Evolutionary conservation across 2,113 vertebrate genomes (phyloP).

Genomic region (Oncorhynchus tshawytscha): DNA sequence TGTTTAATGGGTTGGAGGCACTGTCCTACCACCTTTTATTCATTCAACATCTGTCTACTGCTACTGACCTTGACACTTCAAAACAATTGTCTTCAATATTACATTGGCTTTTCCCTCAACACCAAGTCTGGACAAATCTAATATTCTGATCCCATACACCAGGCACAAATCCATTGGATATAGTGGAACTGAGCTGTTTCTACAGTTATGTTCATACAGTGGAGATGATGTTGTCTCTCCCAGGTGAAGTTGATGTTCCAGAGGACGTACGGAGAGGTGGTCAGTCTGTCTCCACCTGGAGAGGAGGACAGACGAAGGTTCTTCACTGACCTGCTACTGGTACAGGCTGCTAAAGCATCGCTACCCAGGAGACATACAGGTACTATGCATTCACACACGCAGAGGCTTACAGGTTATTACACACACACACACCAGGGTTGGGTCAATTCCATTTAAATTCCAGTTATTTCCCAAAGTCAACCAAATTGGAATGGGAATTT

Average conservation of each 20-base stretch:
- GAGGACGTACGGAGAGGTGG: constrained; percentile 90
- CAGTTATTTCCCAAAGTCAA: neutral
- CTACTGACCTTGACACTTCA: too few species aligned
- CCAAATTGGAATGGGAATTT: too few species aligned
- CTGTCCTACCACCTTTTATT: too few species aligned
- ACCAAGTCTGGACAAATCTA: too few species aligned
- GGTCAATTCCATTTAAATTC: neutral
- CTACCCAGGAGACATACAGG: constrained; percentile 76
- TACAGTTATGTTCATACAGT: too few species aligned
- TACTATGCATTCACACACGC: neutral
- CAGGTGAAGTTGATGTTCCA: constrained; percentile 94
- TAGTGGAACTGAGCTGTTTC: too few species aligned
- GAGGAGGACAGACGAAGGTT: constrained; percentile 88
- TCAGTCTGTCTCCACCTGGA: constrained; percentile 83
- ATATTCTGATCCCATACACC: too few species aligned
- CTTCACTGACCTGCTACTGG: constrained; percentile 89
- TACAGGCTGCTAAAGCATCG: constrained; percentile 86
- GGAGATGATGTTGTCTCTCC: neutral
- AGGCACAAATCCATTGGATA: too few species aligned
- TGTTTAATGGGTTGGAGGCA: too few species aligned
- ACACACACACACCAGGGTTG: neutral
- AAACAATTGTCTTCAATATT: too few species aligned
- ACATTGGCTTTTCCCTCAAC: too few species aligned
- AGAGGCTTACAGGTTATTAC: neutral
- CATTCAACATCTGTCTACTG: too few species aligned